Evolutionary conservation across 2,888 invertebrate species (phyloP).

Genomic region (Oscheius onirici): DNA sequence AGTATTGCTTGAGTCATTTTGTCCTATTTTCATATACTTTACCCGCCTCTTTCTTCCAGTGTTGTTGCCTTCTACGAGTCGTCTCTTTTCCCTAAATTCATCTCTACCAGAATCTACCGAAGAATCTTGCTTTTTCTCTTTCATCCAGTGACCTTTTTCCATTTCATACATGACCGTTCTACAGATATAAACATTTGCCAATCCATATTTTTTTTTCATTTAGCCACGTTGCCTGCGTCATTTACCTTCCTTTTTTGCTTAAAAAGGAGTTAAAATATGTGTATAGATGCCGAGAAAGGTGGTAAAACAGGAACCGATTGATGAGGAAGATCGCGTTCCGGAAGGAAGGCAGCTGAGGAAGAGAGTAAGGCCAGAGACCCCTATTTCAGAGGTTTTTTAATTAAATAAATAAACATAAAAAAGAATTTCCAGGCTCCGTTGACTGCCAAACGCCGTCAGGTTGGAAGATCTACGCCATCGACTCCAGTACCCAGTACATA

Average conservation of each 20-base stretch:
- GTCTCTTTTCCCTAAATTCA: no score
- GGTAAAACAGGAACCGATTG: background rate
- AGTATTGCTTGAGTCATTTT: slow-evolving; percentile 2
- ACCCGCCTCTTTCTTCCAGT: background rate
- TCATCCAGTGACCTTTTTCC: background rate
- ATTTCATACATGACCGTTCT: slow-evolving; percentile 4
- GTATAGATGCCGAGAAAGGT: background rate
- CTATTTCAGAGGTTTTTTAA: no score
- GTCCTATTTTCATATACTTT: slow-evolving; percentile 1
- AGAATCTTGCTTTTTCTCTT: slow-evolving; percentile 10
- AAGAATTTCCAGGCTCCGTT: no score
- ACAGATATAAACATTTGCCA: background rate
- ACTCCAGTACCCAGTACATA: no score
- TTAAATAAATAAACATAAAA: no score
- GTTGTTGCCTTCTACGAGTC: slow-evolving; percentile 24
- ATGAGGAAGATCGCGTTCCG: no score
- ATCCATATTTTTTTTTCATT: background rate
- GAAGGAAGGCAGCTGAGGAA: no score
- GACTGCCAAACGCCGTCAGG: no score
- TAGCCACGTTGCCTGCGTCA: background rate
- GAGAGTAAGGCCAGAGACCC: no score
- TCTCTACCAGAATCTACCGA: background rate
- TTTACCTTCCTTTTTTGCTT: background rate
- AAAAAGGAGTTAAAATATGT: background rate
- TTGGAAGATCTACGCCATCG: no score